Base-by-base conservation (phyloP, 2,113 vertebrate genomes). In the Corvus cornix region DNA sequence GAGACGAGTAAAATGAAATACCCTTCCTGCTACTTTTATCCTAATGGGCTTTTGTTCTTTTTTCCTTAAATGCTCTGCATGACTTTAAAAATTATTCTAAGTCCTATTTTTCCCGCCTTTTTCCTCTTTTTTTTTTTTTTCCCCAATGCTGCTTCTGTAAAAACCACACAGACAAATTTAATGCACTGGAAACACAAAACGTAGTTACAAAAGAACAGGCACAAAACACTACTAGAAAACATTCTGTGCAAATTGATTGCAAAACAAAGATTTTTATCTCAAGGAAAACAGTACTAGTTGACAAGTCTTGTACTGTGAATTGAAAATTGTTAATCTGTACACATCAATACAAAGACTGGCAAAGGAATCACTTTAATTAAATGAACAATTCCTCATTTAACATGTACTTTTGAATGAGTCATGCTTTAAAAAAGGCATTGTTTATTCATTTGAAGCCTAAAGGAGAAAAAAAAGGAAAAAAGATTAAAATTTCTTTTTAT, bases 241-340 rank as follows among this genome's bases (percentile, higher is more conserved):
- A 63, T 82, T 95, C 93, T 82, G 81, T 90, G 51, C 59, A 91
- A 94, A 90, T 15, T 94, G 89, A 44, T 60, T 88, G 93, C 95
- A 96, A 97, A 97, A 85, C 28, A 28, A 95, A 96, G 96, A 97
- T 84, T 79, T 92, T 93, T 96, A 92, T 95, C 82, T 88, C 43
- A 3, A 86, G 52, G 26, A 93, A 96, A 93, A 83, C 1, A 90
- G 51, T 43, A 44, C 13, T 64, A 70, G 41, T 90, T 90, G 43
- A 90, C 19, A 91, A 89, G 46, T 70, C 51, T 69, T 69, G 59
- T 69, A 93, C 14, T n/a, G 27, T 73, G 67, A 77, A 82, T 58
- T 84, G 85, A 88, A 92, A 67, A 87, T 69, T 51, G 85, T 80
- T 77, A 69, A 74, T 70, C 56, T 78, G 72, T 83, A 87, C 43